A percentile compares a stretch with the other conserved stretches of the same genome.
phyloP scores from a whole-genome alignment of 2,113 vertebrate species.

The Python bivittatus region DNA sequence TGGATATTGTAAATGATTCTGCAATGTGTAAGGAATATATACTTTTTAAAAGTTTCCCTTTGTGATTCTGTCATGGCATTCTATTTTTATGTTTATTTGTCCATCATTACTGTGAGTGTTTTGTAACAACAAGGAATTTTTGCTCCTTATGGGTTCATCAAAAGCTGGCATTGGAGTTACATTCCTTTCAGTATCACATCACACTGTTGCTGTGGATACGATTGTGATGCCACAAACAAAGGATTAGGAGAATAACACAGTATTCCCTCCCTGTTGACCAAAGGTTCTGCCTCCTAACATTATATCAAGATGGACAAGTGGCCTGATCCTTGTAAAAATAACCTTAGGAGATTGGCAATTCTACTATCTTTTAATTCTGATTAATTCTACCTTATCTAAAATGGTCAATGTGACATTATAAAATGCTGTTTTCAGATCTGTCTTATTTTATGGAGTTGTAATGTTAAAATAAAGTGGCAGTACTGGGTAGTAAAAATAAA shows the following conservation, averaged over 20 bases:
- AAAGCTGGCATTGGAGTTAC: slow-evolving; percentile 56
- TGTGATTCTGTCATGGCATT: not conserved
- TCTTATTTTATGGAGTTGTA: not conserved
- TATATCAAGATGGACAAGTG: not conserved
- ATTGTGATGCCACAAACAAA: slow-evolving; percentile 67
- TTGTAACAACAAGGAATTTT: slow-evolving; percentile 43
- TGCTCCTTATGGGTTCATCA: slow-evolving; percentile 43
- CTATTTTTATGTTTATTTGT: slow-evolving; percentile 27
- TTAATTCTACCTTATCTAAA: not conserved
- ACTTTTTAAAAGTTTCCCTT: not conserved
- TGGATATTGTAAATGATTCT: not conserved
- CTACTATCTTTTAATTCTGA: not conserved
- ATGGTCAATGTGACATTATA: not conserved
- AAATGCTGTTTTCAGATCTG: not conserved
- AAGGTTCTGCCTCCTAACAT: slow-evolving; percentile 48
- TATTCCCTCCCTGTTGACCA: slow-evolving; percentile 44
- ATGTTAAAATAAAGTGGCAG: not conserved
- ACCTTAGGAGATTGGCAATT: not conserved
- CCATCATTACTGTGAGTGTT: slow-evolving; percentile 40
- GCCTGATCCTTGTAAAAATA: not conserved
- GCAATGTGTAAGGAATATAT: not conserved
- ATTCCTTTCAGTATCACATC: slow-evolving; percentile 67
- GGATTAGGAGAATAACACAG: slow-evolving; percentile 46
- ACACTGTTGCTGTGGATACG: slow-evolving; percentile 63
- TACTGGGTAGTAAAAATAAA: not conserved